Base-by-base conservation (phyloP, 2,888 invertebrate species). In the Thymelicus lineola region DNA sequence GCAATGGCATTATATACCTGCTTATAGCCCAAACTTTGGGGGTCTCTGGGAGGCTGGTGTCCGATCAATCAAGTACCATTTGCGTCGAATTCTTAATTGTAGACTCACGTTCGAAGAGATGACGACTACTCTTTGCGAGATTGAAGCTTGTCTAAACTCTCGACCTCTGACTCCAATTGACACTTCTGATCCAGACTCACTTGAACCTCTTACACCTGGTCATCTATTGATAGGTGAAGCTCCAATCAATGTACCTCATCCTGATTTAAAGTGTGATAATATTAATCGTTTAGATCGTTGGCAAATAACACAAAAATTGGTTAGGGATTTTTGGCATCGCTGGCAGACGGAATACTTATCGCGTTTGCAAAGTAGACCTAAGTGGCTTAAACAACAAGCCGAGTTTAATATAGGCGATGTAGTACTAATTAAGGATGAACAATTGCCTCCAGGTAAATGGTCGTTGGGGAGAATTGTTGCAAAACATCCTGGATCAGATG, bases 181-280 rank as follows among this genome's bases (percentile, higher is more conserved):
- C 45, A 42, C 53, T 57, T 17, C 12, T 55, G 64, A 53, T 20
- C 55, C 38, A 2, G 55, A 65, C n/a, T 42, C 55, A 42, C 38
- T 42, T 5, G 55, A 42, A 17, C 55, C 45, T n/a, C 17, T 38
- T 7, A 38, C 66, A 14, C 64, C 64, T 42, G 64, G 42, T n/a
- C 64, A 64, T 55, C 28, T 64, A 15, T 55, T 64, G 35, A 64
- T 64, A 10, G 64, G 64, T 10, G 64, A 65, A 55, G 53, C 64
- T 15, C 58, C 58, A 17, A 17, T 60, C 1, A 60, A 17, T 14
- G 6, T 60, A 45, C 45, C 60, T 60, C 1, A 7, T 60, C 60
- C 60, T 60, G 60, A 60, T 20, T 15, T 60, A 14, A 60, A 6
- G 4, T 20, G 7, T 45, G 5, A 6, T 10, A 60, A 46, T 35